Conservation (phyloP, 2,888 invertebrate species). For the Limnephilus lunatus region DNA sequence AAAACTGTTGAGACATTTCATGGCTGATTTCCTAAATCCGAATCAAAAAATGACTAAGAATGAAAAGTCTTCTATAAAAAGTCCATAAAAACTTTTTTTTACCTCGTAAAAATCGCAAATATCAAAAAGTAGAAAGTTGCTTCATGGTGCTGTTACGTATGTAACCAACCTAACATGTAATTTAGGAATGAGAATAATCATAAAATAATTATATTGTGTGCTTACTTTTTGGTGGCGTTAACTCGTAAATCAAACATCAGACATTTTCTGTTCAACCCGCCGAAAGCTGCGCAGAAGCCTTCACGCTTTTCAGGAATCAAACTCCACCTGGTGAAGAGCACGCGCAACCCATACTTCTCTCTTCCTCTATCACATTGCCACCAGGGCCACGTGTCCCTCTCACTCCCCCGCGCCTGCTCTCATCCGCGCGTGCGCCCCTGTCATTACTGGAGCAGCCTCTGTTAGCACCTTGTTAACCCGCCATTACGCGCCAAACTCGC, state of each 20-base stretch:
- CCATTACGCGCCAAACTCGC: constrained; percentile 51
- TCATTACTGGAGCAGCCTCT: constrained; percentile 56
- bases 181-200: no score
- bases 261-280: neutral
- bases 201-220: neutral
- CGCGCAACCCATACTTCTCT: constrained; percentile 18
- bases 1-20: no score
- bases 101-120: no score
- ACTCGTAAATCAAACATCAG: neutral
- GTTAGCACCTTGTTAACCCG: constrained; percentile 65
- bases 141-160: no score
- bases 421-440: constrained; percentile 56
- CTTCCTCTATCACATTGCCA: neutral
- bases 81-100: no score
- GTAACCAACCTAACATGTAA: no score
- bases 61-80: no score
- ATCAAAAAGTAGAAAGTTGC: no score
- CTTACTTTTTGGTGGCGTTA: neutral
- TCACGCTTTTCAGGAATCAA: constrained; percentile 18
- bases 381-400: neutral
- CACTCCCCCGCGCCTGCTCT: constrained; percentile 8
- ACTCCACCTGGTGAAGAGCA: constrained; percentile 24
- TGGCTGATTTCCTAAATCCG: no score
- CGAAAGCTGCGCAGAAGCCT: constrained; percentile 14
- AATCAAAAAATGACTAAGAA: no score